phyloP scores from a whole-genome alignment of 2,113 vertebrate species.

The Damaliscus lunatus region DNA sequence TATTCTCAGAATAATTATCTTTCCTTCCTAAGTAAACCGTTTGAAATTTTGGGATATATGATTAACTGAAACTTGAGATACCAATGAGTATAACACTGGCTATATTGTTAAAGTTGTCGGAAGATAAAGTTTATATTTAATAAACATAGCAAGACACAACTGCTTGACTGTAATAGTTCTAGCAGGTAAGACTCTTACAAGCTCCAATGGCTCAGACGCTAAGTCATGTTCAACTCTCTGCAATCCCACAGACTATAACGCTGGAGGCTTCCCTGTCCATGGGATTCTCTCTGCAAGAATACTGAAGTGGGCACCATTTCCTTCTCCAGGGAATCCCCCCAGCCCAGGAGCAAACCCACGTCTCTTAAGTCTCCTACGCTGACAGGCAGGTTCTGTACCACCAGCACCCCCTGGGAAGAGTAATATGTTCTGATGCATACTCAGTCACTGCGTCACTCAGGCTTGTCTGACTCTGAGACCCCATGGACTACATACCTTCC shows the following conservation, averaged over 20 bases:
- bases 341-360: background rate
- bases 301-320: background rate
- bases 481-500: background rate
- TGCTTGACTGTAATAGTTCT: background rate
- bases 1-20: background rate
- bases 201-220: background rate
- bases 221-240: background rate
- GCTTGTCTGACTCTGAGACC: background rate
- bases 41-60: background rate
- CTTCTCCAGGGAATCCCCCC: background rate
- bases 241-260: rapidly evolving
- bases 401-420: background rate
- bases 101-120: background rate
- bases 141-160: background rate
- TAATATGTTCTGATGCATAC: rapidly evolving
- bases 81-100: background rate
- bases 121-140: background rate
- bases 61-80: background rate
- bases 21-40: background rate
- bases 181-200: background rate
- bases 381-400: background rate
- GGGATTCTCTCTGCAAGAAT: background rate
- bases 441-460: rapidly evolving
- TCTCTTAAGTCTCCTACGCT: rapidly evolving
- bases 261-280: background rate